These are phyloP conservation scores for Rallus crepitans DNA, from an alignment of 2,797 vertebrate species.

Conservation along the genomic window DNA sequence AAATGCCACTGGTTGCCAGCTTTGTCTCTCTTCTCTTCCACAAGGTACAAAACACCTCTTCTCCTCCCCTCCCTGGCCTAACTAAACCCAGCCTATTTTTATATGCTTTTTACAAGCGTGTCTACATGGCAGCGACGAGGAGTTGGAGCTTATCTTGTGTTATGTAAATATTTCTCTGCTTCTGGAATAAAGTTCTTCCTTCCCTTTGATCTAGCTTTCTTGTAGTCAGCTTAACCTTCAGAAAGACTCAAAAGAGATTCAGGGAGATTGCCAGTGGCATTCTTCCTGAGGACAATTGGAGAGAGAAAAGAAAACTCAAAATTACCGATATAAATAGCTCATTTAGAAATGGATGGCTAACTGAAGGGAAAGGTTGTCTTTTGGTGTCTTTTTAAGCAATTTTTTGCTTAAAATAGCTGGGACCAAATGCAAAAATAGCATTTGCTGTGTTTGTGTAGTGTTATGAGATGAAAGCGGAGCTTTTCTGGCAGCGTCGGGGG, in stretches of 20 bases:
- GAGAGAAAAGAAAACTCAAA: slow-evolving; percentile 1
- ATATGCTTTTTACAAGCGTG: background rate
- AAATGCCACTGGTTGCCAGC: background rate
- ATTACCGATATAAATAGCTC: background rate
- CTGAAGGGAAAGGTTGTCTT: background rate
- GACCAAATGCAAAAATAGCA: background rate
- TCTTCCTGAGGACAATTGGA: background rate
- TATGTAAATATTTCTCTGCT: slow-evolving; percentile 39
- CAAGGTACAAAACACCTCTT: background rate
- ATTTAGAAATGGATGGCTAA: background rate
- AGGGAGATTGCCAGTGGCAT: background rate
- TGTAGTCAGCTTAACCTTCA: slow-evolving; percentile 13
- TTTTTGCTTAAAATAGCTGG: slow-evolving; percentile 6
- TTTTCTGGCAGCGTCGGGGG: background rate
- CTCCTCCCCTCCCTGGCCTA: background rate
- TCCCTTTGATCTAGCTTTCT: slow-evolving; percentile 30
- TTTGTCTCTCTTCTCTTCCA: background rate
- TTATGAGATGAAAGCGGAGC: background rate
- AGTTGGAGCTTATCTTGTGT: slow-evolving; percentile 10
- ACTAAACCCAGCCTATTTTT: background rate
- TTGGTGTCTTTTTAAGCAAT: background rate
- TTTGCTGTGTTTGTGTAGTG: fast-evolving
- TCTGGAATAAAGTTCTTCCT: background rate
- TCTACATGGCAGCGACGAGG: background rate
- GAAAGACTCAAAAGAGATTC: background rate